phyloP scores from a whole-genome alignment of 2,113 vertebrate genomes.

The Orthonyx spaldingii region DNA sequence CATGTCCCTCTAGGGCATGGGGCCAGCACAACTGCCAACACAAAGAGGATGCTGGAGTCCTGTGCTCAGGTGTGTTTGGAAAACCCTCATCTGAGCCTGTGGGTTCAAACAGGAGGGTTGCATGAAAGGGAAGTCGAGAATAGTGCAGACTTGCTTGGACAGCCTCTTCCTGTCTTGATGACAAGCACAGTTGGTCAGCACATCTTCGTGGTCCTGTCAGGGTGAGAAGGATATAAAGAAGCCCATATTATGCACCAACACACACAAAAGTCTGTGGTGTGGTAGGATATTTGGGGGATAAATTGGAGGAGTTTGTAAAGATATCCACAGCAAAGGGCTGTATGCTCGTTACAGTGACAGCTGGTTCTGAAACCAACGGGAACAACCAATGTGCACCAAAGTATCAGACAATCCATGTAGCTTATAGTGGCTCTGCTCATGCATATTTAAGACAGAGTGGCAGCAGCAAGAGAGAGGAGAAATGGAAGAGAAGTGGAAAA shows the following conservation, averaged over 20 bases:
- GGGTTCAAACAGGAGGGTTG: background rate
- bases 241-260: background rate
- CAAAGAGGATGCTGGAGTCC: constrained; percentile 48
- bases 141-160: background rate
- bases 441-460: background rate
- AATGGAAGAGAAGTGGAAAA: background rate
- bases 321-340: background rate
- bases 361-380: background rate
- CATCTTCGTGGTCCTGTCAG: background rate
- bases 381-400: background rate
- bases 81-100: background rate
- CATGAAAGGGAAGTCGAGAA: background rate
- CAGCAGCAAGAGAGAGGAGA: background rate
- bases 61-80: constrained; percentile 52
- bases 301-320: background rate
- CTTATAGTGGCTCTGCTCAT: background rate
- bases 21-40: constrained; percentile 60
- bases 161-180: background rate
- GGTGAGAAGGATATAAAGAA: background rate
- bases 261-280: background rate
- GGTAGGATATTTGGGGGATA: background rate
- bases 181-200: background rate
- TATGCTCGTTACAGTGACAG: background rate
- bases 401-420: background rate
- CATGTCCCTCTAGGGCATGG: constrained; percentile 57